Base-by-base conservation (phyloP, 2,113 vertebrate species). In the Podiceps cristatus region DNA sequence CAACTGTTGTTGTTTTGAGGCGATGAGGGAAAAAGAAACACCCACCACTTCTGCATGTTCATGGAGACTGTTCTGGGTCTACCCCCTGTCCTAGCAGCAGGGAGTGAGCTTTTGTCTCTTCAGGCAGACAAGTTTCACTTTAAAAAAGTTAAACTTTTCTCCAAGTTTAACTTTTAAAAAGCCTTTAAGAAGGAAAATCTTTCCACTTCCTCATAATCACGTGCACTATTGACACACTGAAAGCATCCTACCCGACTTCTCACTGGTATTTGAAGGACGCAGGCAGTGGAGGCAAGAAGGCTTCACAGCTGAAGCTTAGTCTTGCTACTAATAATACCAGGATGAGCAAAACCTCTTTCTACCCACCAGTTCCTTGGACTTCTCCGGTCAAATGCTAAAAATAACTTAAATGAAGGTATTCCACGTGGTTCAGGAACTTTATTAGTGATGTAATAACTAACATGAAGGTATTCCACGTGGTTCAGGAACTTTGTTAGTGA, bases 181-280 rank as follows among this genome's bases (percentile, higher is more conserved):
- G 3, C 25, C 18, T 73, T 28, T 52, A 60, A 42, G 47, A 69
- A 74, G 35, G 45, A 69, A 78, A 69, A 73, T 15, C 35, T 60
- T 47, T 7, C 31, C 13, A 8, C 7, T 80, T 90, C 3, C 13
- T 67, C 17, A 16, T 73, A 35, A 52, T 24, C 13, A 5, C 0
- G 0, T 29, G 6, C 9, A 7, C 31, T 47, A 5, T 55, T 12
- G 28, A 50, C 15, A 28, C 11, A 4, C 59, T 9, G 8, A 88
- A 80, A 37, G 28, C 40, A 31, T 52, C 45, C 44, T 23, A 2
- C 29, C 49, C 56, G 10, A 28, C 52, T 80, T 92, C 40, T 18
- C 25, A 6, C 0, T 2, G 4, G 10, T 44, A 7, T 66, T 60
- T 62, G 69, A 25, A 13, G 22, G 40, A 33, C 24, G 25, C 50